Evolutionary conservation across 2,113 vertebrate species (phyloP).

Genomic region (Sprattus sprattus): DNA sequence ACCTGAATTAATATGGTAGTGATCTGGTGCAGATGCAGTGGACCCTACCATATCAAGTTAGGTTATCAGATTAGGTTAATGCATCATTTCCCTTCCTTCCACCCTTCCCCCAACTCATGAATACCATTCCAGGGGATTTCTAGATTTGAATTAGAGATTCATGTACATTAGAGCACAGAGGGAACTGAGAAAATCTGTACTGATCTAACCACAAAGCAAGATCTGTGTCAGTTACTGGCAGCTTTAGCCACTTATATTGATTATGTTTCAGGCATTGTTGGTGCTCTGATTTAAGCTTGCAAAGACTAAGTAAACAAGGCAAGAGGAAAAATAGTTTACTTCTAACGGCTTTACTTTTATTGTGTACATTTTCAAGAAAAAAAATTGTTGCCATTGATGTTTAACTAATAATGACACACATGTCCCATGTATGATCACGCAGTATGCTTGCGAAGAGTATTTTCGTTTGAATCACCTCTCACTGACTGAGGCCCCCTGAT

Average conservation of each 20-base stretch:
- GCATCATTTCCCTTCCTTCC: neutral
- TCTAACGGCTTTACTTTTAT: neutral
- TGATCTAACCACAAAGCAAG: neutral
- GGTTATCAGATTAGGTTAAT: neutral
- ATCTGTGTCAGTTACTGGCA: neutral
- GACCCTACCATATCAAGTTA: neutral
- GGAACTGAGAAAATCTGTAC: too few relatives aligned
- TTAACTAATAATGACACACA: conserved; percentile 11
- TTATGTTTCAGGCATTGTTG: conserved; percentile 10
- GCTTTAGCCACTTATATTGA: neutral
- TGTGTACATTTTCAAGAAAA: neutral
- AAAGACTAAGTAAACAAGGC: neutral
- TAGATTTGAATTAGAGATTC: neutral
- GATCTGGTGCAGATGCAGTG: neutral
- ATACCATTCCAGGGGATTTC: neutral
- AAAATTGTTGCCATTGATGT: conserved; percentile 23
- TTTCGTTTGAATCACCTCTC: conserved; percentile 14
- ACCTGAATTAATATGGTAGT: too few relatives aligned
- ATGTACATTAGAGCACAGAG: neutral
- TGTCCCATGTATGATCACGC: neutral
- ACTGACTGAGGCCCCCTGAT: neutral
- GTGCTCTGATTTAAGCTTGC: neutral
- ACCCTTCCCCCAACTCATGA: neutral
- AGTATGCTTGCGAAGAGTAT: neutral
- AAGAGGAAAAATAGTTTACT: neutral